Evolutionary conservation across 64 coral and sea anemone species (phyloP), one percentile per base, ranked within the genome.

Genomic region (Montipora efflorescens): DNA sequence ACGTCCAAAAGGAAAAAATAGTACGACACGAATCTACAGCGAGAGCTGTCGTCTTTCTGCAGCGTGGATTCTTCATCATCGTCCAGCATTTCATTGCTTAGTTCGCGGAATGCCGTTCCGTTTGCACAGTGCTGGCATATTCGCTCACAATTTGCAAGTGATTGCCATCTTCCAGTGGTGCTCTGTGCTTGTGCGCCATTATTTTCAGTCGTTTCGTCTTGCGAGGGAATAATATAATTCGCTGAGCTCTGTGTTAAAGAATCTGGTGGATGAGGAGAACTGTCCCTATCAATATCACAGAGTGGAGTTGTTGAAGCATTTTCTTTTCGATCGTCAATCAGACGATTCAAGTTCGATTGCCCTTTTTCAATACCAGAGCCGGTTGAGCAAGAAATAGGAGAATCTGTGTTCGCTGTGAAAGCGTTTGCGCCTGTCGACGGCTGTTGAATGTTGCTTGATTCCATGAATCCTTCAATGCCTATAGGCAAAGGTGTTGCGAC

Each of bases 1-100:
- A 95, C 87, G 21, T 71, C 49, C 15, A 95, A 55, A 22, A 95
- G 71, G 14, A 52, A 69, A 78, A 91, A 95, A 95, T 71, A 91
- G 15, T 69, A 83, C 14, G 48, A 45, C 19, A 95, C 59, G 67
- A 95, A 95, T 70, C 43, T 64, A 25, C 57, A 47, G 18, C 88
- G 57, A 90, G 6, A 15, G 0, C 0, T 50, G 76, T 90, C 88
- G 16, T 1, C 46, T 6, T 89, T 21, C 52, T 66, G 53, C 44
- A 78, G 36, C 19, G 25, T 15, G 1, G 28, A 67, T 45, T 15
- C 2, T 86, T 86, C 20, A 19, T 46, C 15, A 3, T 83, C 5
- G 5, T 44, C 81, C 18, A 49, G 13, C 5, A 6, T 45, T 18
- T 23, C 45, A 23, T 50, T 8, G 1, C 7, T 84, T 1, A 0